Evolutionary conservation across 2,113 vertebrate genomes (phyloP), one percentile per base, ranked within the genome.

Genomic region (Xiphias gladius): DNA sequence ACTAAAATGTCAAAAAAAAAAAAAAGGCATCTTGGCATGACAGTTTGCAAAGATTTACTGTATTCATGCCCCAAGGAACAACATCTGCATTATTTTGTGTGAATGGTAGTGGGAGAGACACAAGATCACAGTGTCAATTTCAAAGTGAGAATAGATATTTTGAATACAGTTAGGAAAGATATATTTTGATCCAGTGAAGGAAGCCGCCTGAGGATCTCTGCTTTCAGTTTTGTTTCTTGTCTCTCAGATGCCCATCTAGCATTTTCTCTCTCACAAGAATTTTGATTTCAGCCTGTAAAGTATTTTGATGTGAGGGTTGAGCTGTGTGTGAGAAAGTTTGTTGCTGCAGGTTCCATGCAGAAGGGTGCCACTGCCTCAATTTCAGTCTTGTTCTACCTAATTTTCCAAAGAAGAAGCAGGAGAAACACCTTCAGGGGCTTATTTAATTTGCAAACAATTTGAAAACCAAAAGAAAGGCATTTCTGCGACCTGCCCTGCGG

Each of bases 361-460:
- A 69, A 61, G 4, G 19, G 48, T 46, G 76, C 46, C 73, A 76
- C 46, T 72, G 62, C 55, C 43, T 83, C 22, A 0, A 67, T 79
- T 84, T 84, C 37, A 57, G 20, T 67, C 63, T 58, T 69, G 39
- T 63, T 76, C 17, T 62, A 50, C 68, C 55, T 69, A 43, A 68
- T 90, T 88, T 82, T 74, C 62, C 54, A 59, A 72, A 84, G 71
- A 75, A 80, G 48, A 73, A 59, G 59, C 68, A 50, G 59, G 54
- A 67, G 77, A 79, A 52, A 22, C 69, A 41, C 71, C 86, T 78
- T 79, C 35, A 5, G 78, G 80, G 82, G 61, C 59, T 83, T 65
- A 70, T 92, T 90, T 92, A 35, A 86, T 94, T 92, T 89, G 84
- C 70, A 91, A 89, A 94, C 73, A 88, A 79, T 90, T 90, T 87